A percentile compares a stretch with the other conserved stretches of the same genome.
These are phyloP conservation scores for Psittacula cyanocephala DNA, from an alignment of 2,113 vertebrate genomes.

Conservation along the genomic window DNA sequence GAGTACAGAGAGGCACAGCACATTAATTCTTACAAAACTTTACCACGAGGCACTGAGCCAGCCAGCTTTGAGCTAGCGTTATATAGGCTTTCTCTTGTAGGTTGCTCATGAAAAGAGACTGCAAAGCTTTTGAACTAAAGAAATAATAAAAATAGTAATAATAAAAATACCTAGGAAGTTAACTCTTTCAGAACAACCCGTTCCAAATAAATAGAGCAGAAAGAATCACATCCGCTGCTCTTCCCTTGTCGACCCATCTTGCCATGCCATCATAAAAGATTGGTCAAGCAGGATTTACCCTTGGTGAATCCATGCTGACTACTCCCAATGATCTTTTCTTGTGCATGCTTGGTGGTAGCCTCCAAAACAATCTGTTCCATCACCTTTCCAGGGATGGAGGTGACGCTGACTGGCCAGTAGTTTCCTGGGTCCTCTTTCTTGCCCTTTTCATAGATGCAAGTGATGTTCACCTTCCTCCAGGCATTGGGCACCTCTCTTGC, in stretches of 20 bases:
- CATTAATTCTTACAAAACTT: neutral
- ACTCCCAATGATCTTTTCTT: neutral
- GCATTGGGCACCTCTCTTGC: neutral
- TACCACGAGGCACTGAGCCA: neutral
- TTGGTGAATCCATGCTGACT: neutral
- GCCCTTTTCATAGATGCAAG: neutral
- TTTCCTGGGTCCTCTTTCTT: neutral
- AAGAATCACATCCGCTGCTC: neutral
- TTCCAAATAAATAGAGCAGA: neutral
- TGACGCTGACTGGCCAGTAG: neutral
- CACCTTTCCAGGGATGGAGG: neutral
- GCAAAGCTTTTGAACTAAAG: neutral
- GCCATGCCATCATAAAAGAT: neutral
- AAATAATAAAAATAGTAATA: neutral
- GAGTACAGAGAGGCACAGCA: neutral
- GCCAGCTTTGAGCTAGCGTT: neutral
- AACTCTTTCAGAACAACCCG: neutral
- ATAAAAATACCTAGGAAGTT: neutral
- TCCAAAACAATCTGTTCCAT: neutral
- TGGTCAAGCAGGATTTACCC: neutral
- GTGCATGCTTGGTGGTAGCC: neutral
- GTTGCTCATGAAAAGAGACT: neutral
- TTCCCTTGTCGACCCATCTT: neutral
- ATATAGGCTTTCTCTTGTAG: neutral
- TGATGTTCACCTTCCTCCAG: neutral